A percentile compares a stretch with the other conserved stretches of the same genome.
phyloP scores from a whole-genome alignment of 2,888 invertebrate species.

The Dysmachus trigonus region DNA sequence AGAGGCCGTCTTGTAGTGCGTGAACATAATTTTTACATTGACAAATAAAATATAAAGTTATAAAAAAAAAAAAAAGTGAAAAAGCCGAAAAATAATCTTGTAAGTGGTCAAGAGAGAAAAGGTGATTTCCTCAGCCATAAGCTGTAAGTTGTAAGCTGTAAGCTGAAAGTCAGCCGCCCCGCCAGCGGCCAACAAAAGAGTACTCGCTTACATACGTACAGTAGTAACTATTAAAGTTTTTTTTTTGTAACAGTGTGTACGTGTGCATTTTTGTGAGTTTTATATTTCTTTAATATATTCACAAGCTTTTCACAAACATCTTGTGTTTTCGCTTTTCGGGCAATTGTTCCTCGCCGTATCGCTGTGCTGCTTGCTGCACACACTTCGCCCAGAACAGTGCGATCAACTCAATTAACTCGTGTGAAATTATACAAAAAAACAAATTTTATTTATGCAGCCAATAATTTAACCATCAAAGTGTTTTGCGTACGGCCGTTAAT shows the following conservation, averaged over 20 bases:
- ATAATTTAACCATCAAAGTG: background rate
- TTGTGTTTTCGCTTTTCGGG: slow-evolving; percentile 28
- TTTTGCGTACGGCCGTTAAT: background rate
- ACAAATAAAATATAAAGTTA: background rate
- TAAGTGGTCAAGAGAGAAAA: slow-evolving; percentile 15
- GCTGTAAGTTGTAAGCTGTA: too few relatives aligned
- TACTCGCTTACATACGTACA: background rate
- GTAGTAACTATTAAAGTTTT: background rate
- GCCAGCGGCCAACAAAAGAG: background rate
- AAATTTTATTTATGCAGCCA: background rate
- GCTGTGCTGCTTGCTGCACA: too few relatives aligned
- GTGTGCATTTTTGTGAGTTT: slow-evolving; percentile 7
- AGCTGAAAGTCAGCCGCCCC: background rate
- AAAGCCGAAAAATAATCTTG: background rate
- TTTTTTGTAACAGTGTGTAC: background rate
- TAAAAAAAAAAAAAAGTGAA: background rate
- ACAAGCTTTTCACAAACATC: slow-evolving; percentile 31
- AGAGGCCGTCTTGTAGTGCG: background rate
- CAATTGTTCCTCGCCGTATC: slow-evolving; percentile 17
- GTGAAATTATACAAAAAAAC: background rate
- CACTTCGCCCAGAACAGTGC: background rate
- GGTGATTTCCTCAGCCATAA: background rate
- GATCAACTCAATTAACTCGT: background rate
- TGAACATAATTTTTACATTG: background rate
- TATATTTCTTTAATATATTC: background rate